Base-by-base conservation (phyloP, 2,113 vertebrate genomes). In the Vicugna pacos region DNA sequence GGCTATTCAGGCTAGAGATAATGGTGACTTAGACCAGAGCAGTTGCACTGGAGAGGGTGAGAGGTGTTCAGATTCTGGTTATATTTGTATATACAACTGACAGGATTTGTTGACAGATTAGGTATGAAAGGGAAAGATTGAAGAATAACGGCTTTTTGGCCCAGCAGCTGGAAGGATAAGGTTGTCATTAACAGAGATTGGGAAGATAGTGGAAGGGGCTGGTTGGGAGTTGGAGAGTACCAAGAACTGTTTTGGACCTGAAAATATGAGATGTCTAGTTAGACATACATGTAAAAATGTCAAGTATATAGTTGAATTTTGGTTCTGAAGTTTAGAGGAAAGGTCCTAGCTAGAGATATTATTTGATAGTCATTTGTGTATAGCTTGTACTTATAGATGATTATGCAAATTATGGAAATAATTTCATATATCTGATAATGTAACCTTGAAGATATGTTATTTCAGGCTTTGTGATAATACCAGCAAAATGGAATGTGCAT, bases 401-500 rank as follows among this genome's bases (percentile, higher is more conserved):
- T 67, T 80, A 17, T 60, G 32, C 8, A 54, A 46, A 64, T 62
- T 81, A 86, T 56, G 67, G 14, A n/a, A 82, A 94, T 82, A 46
- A 70, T 72, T 96, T 94, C 14, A 64, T 76, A 4, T 93, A 54
- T 84, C 64, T 89, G 38, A 54, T 91, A 72, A 84, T 86, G 7
- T 85, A 28, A 72, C 12, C 32, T 73, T 92, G 60, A 95, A 76
- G 26, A 60, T 92, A 69, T 92, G 79, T 79, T 46, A 52, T 69
- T 92, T 94, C 30, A 92, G 46, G 32, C 60, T 90, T 94, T 93
- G 54, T 86, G 58, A 89, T 48, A 89, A 73, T 80, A 42, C 58
- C 42, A 56, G 62, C n/a, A 80, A 92, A 72, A 67, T 38, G 13
- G n/a, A 77, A 10, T 77, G 9, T 42, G 3, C 4, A 48, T 65